Evolutionary conservation across 64 coral and sea anemone genomes (phyloP).

Genomic region (Actinia equina): DNA sequence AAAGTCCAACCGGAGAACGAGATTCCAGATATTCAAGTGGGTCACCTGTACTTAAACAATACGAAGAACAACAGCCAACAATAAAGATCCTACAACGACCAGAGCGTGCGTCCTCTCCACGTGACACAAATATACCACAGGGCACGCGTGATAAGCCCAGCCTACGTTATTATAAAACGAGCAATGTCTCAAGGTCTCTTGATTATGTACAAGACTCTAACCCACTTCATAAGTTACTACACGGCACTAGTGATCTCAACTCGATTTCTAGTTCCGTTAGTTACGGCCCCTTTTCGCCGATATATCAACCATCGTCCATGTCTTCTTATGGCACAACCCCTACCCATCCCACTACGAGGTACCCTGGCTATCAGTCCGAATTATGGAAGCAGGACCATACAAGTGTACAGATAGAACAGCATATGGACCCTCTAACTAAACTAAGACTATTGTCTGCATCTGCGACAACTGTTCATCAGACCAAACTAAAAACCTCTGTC

Average conservation of each 20-base stretch:
- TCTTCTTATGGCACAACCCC: not conserved
- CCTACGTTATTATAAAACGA: slow-evolving; percentile 9
- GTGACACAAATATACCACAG: not conserved
- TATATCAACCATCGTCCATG: not conserved
- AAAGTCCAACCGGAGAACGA: not conserved
- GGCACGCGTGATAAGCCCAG: not conserved
- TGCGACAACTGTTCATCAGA: not conserved
- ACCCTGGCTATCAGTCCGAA: not conserved
- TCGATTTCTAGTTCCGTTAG: not conserved
- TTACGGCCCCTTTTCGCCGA: slow-evolving; percentile 4
- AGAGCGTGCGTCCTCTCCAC: slow-evolving; percentile 1
- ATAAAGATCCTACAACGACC: slow-evolving; percentile 50
- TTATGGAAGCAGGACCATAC: not conserved
- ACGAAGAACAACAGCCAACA: not conserved
- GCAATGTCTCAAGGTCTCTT: not conserved
- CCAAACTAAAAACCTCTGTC: not conserved
- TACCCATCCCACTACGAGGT: not conserved
- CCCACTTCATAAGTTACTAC: not conserved
- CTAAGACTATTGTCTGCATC: slow-evolving; percentile 5
- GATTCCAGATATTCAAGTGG: not conserved
- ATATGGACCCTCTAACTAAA: slow-evolving; percentile 1
- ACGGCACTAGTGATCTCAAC: not conserved
- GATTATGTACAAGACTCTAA: not conserved
- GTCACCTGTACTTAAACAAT: slow-evolving; percentile 1
- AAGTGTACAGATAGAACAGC: not conserved